Percentiles rank a stretch among this genome's conserved stretches.
These are phyloP conservation scores for Hyperoplus lanceolatus DNA, from an alignment of 2,797 vertebrate species.

Conservation along the genomic window DNA sequence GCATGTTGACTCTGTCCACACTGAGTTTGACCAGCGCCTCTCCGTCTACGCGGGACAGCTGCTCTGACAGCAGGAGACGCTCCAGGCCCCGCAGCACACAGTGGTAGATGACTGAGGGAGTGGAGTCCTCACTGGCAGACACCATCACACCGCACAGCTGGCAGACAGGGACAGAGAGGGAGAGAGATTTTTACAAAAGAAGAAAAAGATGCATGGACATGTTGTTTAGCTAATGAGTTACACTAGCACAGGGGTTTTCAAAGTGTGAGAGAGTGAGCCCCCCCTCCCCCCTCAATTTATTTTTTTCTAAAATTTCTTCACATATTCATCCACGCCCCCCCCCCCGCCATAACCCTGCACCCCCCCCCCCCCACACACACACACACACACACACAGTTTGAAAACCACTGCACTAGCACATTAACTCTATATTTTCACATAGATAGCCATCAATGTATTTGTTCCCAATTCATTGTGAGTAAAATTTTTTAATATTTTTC, in stretches of 20 bases:
- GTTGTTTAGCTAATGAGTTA: background rate
- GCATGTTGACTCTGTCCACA: slow-evolving; percentile 96
- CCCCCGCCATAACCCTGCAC: too few relatives aligned
- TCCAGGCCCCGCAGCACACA: slow-evolving; percentile 96
- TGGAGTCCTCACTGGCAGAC: slow-evolving; percentile 94
- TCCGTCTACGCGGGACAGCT: slow-evolving; percentile 93
- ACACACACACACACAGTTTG: too few relatives aligned
- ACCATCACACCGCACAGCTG: slow-evolving; percentile 97
- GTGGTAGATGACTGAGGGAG: slow-evolving; percentile 95
- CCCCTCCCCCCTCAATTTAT: too few relatives aligned
- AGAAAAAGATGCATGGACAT: background rate
- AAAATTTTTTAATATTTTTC: rapidly evolving
- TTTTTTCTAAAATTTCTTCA: too few relatives aligned
- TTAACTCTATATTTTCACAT: background rate
- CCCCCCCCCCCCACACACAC: too few relatives aligned
- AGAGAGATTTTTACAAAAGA: background rate
- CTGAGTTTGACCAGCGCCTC: slow-evolving; percentile 97
- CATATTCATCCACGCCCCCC: too few relatives aligned
- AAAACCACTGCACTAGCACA: background rate
- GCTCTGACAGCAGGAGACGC: slow-evolving; percentile 95
- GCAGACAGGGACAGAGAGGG: slow-evolving; percentile 2
- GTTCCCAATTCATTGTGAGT: background rate
- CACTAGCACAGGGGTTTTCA: background rate
- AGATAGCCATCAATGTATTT: background rate
- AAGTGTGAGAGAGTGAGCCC: too few relatives aligned